Evolutionary conservation across 2,888 invertebrate species (phyloP).

Genomic region (Philereme vetulata): DNA sequence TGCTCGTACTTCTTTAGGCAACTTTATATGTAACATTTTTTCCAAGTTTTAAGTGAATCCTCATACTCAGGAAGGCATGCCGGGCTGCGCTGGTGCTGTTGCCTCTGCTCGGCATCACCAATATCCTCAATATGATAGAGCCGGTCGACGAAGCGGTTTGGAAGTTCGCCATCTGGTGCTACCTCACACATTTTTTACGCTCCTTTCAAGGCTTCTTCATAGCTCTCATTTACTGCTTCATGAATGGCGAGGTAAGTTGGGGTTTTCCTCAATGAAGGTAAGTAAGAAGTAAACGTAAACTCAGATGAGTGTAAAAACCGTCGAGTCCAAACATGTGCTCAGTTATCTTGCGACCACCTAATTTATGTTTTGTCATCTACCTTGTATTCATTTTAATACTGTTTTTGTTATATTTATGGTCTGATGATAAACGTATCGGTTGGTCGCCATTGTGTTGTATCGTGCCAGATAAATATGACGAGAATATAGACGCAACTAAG

Average conservation of each 20-base stretch:
- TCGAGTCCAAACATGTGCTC: no score
- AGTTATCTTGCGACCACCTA: no score
- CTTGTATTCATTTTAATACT: no score
- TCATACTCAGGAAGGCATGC: constrained; percentile 87
- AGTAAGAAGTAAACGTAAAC: not conserved
- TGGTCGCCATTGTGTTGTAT: no score
- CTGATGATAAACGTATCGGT: no score
- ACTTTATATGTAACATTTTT: not conserved
- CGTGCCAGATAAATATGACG: no score
- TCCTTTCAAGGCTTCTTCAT: constrained; percentile 94
- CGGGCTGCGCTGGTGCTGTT: constrained; percentile 90
- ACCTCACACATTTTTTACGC: constrained; percentile 89
- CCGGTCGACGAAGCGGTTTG: constrained; percentile 86
- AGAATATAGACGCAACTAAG: no score
- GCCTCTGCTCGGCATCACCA: constrained; percentile 92
- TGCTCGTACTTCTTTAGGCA: no score
- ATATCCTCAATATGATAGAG: constrained; percentile 88
- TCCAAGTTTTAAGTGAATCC: not conserved
- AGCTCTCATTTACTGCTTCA: constrained; percentile 91
- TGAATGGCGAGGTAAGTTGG: constrained; percentile 90
- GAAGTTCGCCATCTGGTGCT: constrained; percentile 91
- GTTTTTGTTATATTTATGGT: no score
- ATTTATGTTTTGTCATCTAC: no score
- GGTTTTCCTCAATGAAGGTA: not conserved
- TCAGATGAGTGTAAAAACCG: no score